These are phyloP conservation scores for Dicaeum eximium DNA, from an alignment of 2,113 vertebrate genomes.

Conservation along the genomic window DNA sequence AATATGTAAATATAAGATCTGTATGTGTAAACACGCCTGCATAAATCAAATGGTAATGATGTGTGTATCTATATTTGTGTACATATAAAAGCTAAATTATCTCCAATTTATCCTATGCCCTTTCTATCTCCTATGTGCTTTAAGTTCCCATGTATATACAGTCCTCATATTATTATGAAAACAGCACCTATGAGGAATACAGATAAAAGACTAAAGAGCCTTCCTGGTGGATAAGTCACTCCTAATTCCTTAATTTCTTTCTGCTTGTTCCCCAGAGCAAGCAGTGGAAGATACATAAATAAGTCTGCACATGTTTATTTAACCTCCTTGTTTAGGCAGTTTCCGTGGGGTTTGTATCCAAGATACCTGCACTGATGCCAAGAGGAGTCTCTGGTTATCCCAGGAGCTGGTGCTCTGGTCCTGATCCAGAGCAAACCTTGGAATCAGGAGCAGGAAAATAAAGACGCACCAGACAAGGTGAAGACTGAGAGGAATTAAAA, in stretches of 20 bases:
- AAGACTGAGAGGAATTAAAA: neutral
- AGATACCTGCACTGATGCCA: neutral
- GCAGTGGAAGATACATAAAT: neutral
- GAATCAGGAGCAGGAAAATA: neutral
- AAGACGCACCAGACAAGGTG: neutral
- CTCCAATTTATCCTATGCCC: slow-evolving; percentile 14
- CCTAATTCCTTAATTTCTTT: slow-evolving; percentile 25
- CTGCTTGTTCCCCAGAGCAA: neutral
- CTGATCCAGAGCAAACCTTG: neutral
- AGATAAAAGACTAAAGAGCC: neutral
- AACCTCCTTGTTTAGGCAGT: neutral
- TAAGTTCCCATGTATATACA: neutral
- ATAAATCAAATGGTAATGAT: slow-evolving; percentile 57
- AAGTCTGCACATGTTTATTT: neutral
- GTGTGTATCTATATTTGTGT: slow-evolving; percentile 41
- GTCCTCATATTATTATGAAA: neutral
- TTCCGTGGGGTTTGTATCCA: neutral
- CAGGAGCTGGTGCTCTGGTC: neutral
- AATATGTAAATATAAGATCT: slow-evolving; percentile 53
- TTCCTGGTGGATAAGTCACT: neutral
- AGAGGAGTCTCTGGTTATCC: neutral
- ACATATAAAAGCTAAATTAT: slow-evolving; percentile 37
- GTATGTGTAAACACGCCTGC: slow-evolving; percentile 48
- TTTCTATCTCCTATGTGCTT: neutral
- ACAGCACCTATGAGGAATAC: slow-evolving; percentile 11